Percentiles rank a stretch among this genome's conserved stretches.
Conservation (phyloP, 2,797 vertebrate species). For the Alosa sapidissima region DNA sequence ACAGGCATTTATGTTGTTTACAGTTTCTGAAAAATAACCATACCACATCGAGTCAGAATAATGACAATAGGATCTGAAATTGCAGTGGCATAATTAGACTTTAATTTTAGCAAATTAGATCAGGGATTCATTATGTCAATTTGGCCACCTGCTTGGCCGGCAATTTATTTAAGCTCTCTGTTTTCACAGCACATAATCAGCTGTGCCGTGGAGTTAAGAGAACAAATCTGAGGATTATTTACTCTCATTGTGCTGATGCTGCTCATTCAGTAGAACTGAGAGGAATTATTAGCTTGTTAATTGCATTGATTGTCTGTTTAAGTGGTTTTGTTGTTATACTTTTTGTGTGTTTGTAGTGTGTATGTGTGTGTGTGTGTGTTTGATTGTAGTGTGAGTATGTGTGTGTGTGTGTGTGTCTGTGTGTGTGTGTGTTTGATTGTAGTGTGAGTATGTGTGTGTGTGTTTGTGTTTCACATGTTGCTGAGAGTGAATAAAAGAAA, state of each 20-base stretch:
- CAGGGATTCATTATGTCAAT: slow-evolving; percentile 24
- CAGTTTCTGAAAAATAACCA: not conserved
- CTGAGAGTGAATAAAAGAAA: not conserved
- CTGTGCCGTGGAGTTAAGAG: not conserved
- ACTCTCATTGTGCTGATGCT: not conserved
- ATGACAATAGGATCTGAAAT: slow-evolving; percentile 3
- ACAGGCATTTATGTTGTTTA: slow-evolving; percentile 2
- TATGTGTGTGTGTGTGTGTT: not conserved
- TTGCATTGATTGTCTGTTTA: not conserved
- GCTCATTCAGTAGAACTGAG: not conserved
- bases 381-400: not conserved
- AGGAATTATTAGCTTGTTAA: not conserved
- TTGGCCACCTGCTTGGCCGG: slow-evolving; percentile 4
- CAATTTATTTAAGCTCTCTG: slow-evolving; percentile 7
- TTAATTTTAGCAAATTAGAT: slow-evolving; percentile 20
- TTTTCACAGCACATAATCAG: slow-evolving; percentile 6
- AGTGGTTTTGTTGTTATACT: not conserved
- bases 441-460: slow-evolving; percentile 7
- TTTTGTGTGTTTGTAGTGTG: not conserved
- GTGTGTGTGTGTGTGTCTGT: not conserved
- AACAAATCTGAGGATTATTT: not conserved
- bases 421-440: slow-evolving; percentile 12
- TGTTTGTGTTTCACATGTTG: not conserved
- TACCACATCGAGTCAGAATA: not conserved
- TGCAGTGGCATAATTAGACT: not conserved